A percentile compares a stretch with the other conserved stretches of the same genome.
These are phyloP conservation scores for Blastobasis adustella DNA, from an alignment of 2,888 invertebrate genomes.

Conservation along the genomic window DNA sequence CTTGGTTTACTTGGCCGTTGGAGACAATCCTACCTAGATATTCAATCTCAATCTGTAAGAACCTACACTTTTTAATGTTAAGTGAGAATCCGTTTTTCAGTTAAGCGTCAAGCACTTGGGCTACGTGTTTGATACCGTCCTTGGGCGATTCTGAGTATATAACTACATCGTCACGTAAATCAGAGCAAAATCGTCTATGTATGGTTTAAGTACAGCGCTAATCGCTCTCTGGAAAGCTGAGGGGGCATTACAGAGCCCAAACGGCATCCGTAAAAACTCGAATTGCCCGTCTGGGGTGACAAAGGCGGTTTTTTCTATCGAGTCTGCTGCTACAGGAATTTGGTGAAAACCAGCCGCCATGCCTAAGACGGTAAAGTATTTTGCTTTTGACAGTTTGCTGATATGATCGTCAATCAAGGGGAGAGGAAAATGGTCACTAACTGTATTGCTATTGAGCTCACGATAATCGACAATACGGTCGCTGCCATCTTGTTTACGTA, in stretches of 20 bases:
- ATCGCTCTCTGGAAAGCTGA: constrained; percentile 12
- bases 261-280: too few species aligned
- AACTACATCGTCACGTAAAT: constrained; percentile 14
- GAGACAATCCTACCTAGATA: constrained; percentile 8
- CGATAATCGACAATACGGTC: constrained; percentile 12
- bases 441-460: constrained; percentile 5
- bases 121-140: constrained; percentile 5
- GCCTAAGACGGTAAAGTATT: constrained; percentile 5
- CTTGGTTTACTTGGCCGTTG: constrained; percentile 5
- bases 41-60: constrained; percentile 9
- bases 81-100: constrained; percentile 7
- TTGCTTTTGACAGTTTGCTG: not conserved
- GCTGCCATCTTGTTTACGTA: constrained; percentile 11
- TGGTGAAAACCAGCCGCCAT: constrained; percentile 9
- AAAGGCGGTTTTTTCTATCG: constrained; percentile 9
- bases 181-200: constrained; percentile 4
- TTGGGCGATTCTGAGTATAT: constrained; percentile 6
- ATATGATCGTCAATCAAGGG: constrained; percentile 9
- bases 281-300: constrained; percentile 8
- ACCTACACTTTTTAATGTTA: constrained; percentile 14
- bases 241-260: constrained; percentile 10
- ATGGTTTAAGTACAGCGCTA: constrained; percentile 5
- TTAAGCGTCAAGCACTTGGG: constrained; percentile 4
- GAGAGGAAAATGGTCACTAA: constrained; percentile 7
- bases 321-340: constrained; percentile 4